Base-by-base conservation (phyloP, 2,797 vertebrate genomes). In the Bucorvus abyssinicus region DNA sequence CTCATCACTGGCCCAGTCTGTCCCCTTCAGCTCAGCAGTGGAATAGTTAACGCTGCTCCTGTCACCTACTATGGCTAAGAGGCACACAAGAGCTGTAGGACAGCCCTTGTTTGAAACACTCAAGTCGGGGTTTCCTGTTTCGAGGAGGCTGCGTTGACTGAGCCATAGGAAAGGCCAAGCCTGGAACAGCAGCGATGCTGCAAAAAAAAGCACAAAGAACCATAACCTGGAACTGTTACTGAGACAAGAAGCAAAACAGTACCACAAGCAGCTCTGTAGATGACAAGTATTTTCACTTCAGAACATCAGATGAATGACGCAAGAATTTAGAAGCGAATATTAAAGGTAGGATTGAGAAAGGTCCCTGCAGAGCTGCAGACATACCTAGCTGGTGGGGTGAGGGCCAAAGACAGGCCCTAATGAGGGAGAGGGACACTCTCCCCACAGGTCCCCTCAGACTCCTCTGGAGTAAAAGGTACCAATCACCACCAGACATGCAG, bases 71-170 rank as follows among this genome's bases (percentile, higher is more conserved):
- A 60, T 4, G 13, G n/a, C 23, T 40, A 22, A 49, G 61, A 18
- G 1, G 2, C 10, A 1, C 5, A 42, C 0, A 2, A 60, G 34
- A 61, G 36, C 47, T 70, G 9, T 20, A 29, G 11, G 36, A 23
- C 2, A 3, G 47, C 17, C 27, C 45, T 64, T 1, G 2, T 27
- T 49, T 53, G 36, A 36, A 42, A 47, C 5, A 14, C 57, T 20
- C 2, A 1, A 18, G 22, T 12, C 5, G 0, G 12, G 5, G 16
- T 40, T 65, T 17, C 38, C 21, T 32, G 7, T 50, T 44, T 42
- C 75, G 50, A 61, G 44, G 38, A 57, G 67, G 38, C 44, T 61
- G 24, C 29, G 14, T 47, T 67, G 56, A 47, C 29, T 55, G 29
- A 81, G 50, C 38, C 13, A 23, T 5, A 15, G 29, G 49, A 63